Evolutionary conservation across 2,888 invertebrate species (phyloP).

Genomic region (Drosophila colorata): DNA sequence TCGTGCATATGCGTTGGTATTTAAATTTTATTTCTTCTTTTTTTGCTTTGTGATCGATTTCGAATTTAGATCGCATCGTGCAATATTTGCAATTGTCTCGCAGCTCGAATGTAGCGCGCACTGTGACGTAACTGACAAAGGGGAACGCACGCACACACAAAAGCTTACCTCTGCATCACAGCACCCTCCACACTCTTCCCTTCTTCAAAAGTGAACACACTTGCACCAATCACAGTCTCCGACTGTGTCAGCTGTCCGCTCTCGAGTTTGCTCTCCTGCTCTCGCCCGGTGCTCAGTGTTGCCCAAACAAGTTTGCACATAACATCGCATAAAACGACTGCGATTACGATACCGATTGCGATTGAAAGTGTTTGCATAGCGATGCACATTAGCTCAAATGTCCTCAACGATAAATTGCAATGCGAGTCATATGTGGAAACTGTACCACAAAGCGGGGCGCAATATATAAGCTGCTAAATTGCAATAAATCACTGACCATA

Average conservation of each 20-base stretch:
- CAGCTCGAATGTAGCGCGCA: conserved; percentile 31
- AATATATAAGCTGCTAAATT: not conserved
- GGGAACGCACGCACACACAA: conserved; percentile 8
- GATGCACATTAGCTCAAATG: conserved; percentile 24
- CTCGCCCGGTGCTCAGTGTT: conserved; percentile 14
- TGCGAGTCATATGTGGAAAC: not conserved
- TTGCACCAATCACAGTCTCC: conserved; percentile 33
- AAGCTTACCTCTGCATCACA: not conserved
- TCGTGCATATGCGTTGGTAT: conserved; percentile 25
- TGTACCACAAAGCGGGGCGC: not conserved
- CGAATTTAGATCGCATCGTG: conserved; percentile 44
- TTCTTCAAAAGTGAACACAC: conserved; percentile 18
- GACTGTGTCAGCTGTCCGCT: conserved; percentile 19
- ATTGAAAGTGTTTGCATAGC: conserved; percentile 16
- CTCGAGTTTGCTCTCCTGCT: conserved; percentile 6
- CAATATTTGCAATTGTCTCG: conserved; percentile 43
- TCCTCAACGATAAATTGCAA: conserved; percentile 1
- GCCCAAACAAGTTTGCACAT: conserved; percentile 18
- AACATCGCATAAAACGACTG: not conserved
- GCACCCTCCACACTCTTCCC: not conserved
- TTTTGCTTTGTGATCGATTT: conserved; percentile 44
- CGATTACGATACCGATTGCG: conserved; percentile 4
- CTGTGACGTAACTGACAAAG: conserved; percentile 50
- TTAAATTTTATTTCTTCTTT: conserved; percentile 20
- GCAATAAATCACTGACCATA: not conserved